Evolutionary conservation across 2,797 vertebrate genomes (phyloP), one percentile per base, ranked within the genome.

Genomic region (Microcaecilia unicolor): DNA sequence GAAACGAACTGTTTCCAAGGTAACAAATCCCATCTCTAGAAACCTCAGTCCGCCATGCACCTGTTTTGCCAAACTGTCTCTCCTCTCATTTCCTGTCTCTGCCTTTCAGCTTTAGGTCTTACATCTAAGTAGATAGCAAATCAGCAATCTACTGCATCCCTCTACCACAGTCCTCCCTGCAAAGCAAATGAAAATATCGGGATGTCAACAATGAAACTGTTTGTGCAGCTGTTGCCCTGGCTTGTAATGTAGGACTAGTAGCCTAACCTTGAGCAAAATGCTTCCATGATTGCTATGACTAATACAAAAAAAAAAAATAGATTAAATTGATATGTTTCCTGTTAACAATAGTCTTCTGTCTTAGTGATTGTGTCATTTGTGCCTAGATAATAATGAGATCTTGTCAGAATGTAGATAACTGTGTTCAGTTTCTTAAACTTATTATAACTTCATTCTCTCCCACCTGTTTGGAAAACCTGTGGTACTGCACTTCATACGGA

Each of bases 1-100:
- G 49, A 63, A 58, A 56, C 43, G 53, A 42, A 60, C 50, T 54
- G 62, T 80, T 81, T 70, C 73, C 66, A 76, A 48, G 72, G 68
- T 59, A 75, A 77, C 67, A 42, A 57, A 7, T 52, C 27, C 23
- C 23, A 36, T 69, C n/a, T n/a, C n/a, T n/a, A n/a, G n/a, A n/a
- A n/a, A n/a, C n/a, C n/a, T n/a, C n/a, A n/a, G n/a, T n/a, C n/a
- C n/a, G n/a, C n/a, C n/a, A n/a, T n/a, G n/a, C n/a, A n/a, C n/a
- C n/a, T n/a, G n/a, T n/a, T n/a, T n/a, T n/a, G n/a, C n/a, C n/a
- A n/a, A n/a, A n/a, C n/a, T n/a, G n/a, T n/a, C n/a, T n/a, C 44
- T 41, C 46, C 47, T 51, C 38, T 40, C 18, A 33, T 49, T 42
- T 56, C 40, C 41, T 38, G 28, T 61, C 31, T 9, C 46, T 21